Conservation (phyloP, 2,113 vertebrate species). For the Coturnix japonica region DNA sequence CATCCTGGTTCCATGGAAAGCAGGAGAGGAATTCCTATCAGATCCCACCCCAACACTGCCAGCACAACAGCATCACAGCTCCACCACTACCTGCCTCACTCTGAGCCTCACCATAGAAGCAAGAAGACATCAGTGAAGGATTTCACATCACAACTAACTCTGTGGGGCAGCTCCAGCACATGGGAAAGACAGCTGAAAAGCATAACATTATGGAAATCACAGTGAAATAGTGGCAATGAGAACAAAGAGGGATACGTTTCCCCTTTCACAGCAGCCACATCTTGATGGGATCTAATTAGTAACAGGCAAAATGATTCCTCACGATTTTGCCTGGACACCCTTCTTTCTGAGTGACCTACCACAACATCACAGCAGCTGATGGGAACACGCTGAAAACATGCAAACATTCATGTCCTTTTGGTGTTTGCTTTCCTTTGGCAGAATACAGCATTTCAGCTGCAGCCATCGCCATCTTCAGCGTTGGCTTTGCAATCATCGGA, state of each 20-base stretch:
- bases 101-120: background rate
- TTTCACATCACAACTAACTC: background rate
- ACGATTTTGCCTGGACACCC: background rate
- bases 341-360: background rate
- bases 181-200: background rate
- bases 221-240: background rate
- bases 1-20: background rate
- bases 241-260: slow-evolving; percentile 36
- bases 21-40: background rate
- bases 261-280: background rate
- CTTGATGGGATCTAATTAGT: slow-evolving; percentile 49
- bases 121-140: background rate
- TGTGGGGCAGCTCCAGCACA: slow-evolving; percentile 2
- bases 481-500: slow-evolving; percentile 89
- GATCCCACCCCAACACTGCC: background rate
- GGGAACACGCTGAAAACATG: rapidly evolving
- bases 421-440: slow-evolving; percentile 54
- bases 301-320: slow-evolving; percentile 14
- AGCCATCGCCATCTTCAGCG: slow-evolving; percentile 93
- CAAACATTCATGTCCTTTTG: background rate
- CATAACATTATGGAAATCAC: background rate
- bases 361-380: background rate
- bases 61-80: background rate
- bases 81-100: rapidly evolving
- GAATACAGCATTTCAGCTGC: slow-evolving; percentile 99